A percentile compares a stretch with the other conserved stretches of the same genome.
Conservation (phyloP, 2,888 invertebrate genomes). For the Gymnocheta viridis region DNA sequence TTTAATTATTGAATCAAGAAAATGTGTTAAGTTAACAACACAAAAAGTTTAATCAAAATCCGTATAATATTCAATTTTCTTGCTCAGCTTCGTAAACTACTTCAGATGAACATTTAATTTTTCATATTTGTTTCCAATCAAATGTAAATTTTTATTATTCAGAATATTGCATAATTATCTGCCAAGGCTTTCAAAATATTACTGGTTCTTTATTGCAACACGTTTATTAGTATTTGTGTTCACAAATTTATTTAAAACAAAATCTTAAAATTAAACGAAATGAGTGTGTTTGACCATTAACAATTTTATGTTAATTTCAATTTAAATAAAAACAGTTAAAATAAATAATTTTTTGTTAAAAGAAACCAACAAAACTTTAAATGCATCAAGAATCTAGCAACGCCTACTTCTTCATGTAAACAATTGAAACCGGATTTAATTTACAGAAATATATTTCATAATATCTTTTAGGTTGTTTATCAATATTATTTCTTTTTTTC, state of each 20-base stretch:
- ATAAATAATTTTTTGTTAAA: conserved; percentile 14
- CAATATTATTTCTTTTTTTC: background rate
- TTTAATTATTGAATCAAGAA: no score
- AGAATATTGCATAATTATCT: background rate
- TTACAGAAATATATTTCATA: conserved; percentile 1
- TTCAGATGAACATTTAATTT: background rate
- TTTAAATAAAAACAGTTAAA: conserved; percentile 36
- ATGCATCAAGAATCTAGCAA: conserved; percentile 37
- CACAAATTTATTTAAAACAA: background rate
- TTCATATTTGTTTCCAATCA: no score
- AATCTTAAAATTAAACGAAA: background rate
- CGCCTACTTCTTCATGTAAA: conserved; percentile 49
- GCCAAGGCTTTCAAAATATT: background rate
- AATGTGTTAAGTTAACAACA: no score
- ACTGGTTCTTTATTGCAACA: background rate
- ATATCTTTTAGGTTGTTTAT: background rate
- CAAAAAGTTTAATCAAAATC: no score
- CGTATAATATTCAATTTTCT: no score
- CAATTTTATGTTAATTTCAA: background rate
- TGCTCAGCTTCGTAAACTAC: no score
- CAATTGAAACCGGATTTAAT: conserved; percentile 47
- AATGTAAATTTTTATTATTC: background rate
- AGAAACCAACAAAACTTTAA: conserved; percentile 9
- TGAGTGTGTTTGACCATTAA: conserved; percentile 4
- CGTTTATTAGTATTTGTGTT: background rate